Evolutionary conservation across 37 sponge, comb jelly and placozoan genomes (phyloP).

Genomic region (Dysidea cf. avara): DNA sequence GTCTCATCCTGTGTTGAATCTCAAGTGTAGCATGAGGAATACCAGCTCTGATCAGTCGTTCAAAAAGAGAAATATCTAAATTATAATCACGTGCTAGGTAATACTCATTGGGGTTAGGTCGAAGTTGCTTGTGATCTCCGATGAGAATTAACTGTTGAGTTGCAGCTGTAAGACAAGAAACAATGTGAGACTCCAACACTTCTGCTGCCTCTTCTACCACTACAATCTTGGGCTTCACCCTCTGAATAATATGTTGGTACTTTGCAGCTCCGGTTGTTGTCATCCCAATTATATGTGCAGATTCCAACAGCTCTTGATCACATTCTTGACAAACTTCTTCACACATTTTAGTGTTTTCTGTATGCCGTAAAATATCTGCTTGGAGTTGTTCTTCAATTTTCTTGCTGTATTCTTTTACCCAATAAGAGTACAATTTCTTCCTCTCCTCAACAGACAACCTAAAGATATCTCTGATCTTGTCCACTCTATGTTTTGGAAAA

Average conservation of each 20-base stretch:
- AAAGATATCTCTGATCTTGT: conserved; percentile 24
- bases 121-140: too few relatives aligned
- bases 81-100: conserved; percentile 73
- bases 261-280: conserved; percentile 95
- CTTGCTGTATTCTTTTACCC: conserved; percentile 35
- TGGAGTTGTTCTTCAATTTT: background rate
- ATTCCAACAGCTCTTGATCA: conserved; percentile 17
- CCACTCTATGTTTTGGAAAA: conserved; percentile 35
- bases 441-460: conserved; percentile 18
- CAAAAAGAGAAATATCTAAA: too few relatives aligned
- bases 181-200: too few relatives aligned
- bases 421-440: conserved; percentile 66
- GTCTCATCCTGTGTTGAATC: too few relatives aligned
- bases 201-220: too few relatives aligned
- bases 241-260: conserved; percentile 84
- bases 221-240: too few relatives aligned
- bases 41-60: too few relatives aligned
- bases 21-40: too few relatives aligned
- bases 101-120: conserved; percentile 83
- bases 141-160: too few relatives aligned
- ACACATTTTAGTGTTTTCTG: conserved; percentile 16
- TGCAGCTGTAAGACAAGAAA: too few relatives aligned
- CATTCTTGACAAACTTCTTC: conserved; percentile 17
- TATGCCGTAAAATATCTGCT: conserved; percentile 3
- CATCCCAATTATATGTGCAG: conserved; percentile 79